These are phyloP conservation scores for Nomada flava DNA, from an alignment of 2,888 invertebrate species.

Conservation along the genomic window DNA sequence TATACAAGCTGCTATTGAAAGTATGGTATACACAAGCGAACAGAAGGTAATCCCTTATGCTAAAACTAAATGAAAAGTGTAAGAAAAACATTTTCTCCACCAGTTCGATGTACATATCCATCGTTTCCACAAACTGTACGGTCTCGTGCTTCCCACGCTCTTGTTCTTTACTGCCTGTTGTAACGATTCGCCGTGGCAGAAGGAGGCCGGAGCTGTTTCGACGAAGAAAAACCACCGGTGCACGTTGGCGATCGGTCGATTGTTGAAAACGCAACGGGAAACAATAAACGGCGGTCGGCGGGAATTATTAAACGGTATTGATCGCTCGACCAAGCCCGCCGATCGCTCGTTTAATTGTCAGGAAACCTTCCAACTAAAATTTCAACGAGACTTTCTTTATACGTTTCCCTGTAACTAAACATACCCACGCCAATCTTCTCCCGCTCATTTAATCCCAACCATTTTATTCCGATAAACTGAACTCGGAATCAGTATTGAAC, in stretches of 20 bases:
- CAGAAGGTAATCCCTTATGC: too few species aligned
- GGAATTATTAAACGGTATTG: constrained; percentile 63
- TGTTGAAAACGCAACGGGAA: constrained; percentile 38
- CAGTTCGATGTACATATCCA: constrained; percentile 1
- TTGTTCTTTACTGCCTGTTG: constrained; percentile 26
- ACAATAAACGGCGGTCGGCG: constrained; percentile 51
- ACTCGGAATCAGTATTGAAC: too few species aligned
- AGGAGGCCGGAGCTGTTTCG: constrained; percentile 50
- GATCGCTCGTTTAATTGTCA: constrained; percentile 15
- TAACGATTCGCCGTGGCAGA: constrained; percentile 29
- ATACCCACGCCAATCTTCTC: too few species aligned
- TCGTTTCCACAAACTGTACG: neutral
- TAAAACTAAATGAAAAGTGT: too few species aligned
- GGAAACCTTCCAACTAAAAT: neutral
- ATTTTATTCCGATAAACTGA: too few species aligned
- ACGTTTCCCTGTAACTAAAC: too few species aligned
- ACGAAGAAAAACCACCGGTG: constrained; percentile 28
- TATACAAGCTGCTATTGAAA: too few species aligned
- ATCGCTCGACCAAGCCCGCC: constrained; percentile 1
- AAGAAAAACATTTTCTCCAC: constrained; percentile 2
- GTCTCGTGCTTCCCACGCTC: constrained; percentile 57
- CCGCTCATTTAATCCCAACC: too few species aligned
- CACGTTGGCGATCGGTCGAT: constrained; percentile 49
- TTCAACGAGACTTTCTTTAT: too few species aligned
- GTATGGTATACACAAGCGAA: too few species aligned